Conservation (phyloP, 2,888 invertebrate species). For the Drosophila greeni region DNA sequence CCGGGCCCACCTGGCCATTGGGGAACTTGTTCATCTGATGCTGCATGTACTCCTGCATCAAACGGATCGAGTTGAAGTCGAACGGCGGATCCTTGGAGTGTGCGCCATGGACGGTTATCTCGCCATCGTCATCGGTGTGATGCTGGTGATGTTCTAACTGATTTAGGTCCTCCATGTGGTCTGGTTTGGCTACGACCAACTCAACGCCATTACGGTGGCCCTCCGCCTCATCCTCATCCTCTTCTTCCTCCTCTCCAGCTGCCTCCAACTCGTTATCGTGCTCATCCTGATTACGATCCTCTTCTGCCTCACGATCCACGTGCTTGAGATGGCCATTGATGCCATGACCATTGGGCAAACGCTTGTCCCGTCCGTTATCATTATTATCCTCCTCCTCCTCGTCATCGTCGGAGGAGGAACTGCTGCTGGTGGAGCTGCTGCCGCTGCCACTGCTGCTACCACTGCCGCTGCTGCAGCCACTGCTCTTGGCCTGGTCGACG, state of each 20-base stretch:
- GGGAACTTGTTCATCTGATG: constrained; percentile 74
- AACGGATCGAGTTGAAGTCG: constrained; percentile 74
- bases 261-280: constrained; percentile 8
- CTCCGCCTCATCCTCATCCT: constrained; percentile 9
- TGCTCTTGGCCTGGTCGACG: constrained; percentile 43
- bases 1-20: constrained; percentile 48
- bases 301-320: constrained; percentile 2
- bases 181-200: background rate
- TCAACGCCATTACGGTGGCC: constrained; percentile 14
- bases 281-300: constrained; percentile 6
- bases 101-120: constrained; percentile 48
- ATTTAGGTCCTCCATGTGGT: constrained; percentile 13
- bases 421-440: constrained; percentile 51
- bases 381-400: constrained; percentile 59
- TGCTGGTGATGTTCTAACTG: constrained; percentile 13
- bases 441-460: constrained; percentile 40
- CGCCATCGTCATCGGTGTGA: constrained; percentile 40
- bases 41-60: constrained; percentile 78
- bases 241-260: constrained; percentile 8
- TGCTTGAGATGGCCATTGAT: constrained; percentile 37
- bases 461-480: constrained; percentile 34
- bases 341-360: constrained; percentile 50
- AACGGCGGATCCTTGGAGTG: constrained; percentile 51
- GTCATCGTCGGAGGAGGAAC: constrained; percentile 57
- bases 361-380: constrained; percentile 28